Base-by-base conservation (phyloP, 2,797 vertebrate species). In the Allobates femoralis region DNA sequence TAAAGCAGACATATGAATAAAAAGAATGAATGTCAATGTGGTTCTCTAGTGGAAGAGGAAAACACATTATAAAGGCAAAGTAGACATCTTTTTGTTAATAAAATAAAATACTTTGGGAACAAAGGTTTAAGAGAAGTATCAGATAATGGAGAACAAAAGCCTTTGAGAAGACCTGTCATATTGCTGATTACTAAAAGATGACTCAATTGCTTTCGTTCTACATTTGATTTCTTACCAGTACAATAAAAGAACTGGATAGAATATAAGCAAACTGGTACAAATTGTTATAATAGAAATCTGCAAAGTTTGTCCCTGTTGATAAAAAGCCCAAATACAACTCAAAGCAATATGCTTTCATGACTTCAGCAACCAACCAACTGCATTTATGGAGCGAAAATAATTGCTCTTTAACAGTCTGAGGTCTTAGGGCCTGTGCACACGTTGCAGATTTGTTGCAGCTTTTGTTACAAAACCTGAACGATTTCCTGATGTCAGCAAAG, bases 1-100 rank as follows among this genome's bases (percentile, higher is more conserved):
- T 71, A 82, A 71, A 82, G 80, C 66, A 82, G 80, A 56, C 30
- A 71, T 41, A 41, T n/a, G 30, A 82, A 69, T 82, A 37, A 82
- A 37, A 71, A 32, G 32, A 82, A 55, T n/a, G 66, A 71, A 71
- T 82, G 80, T 30, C 80, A 81, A 58, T 69, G 34, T 34, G 75
- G 30, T 14, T 56, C 30, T 82, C 66, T 56, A 82, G 64, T 69
- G 75, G 66, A 82, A 71, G 8, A 74, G 16, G 60, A 67, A 26
- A 51, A 81, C 62, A 53, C 53, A 81, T 80, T 80, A 64, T 81
- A 69, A 69, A 81, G 50, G 46, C 21, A 71, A 55, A 81, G 51
- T 56, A 16, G 30, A 82, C 66, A 37, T 21, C 32, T 53, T 56
- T 71, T 82, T 82, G 80, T 71, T 82, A 55, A 82, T 82, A 28